Base-by-base conservation (phyloP, 2,797 vertebrate genomes). In the Dryobates pubescens region DNA sequence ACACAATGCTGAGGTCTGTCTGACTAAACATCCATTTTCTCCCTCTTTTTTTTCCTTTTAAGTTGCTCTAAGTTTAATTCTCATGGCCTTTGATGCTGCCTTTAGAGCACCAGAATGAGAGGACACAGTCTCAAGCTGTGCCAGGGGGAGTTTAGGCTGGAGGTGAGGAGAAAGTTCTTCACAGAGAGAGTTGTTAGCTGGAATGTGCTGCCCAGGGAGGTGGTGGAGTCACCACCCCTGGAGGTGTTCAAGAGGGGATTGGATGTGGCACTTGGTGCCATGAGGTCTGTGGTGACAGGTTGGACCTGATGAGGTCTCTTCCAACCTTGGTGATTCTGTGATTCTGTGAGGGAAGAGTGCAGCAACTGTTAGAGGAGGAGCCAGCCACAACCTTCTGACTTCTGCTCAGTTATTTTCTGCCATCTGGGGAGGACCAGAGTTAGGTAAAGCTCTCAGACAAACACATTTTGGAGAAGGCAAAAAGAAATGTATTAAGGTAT, bases 361-460 rank as follows among this genome's bases (percentile, higher is more conserved):
- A 62, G 45, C 57, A 67, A 62, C 58, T 73, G 49, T 29, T 58
- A 73, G 77, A 89, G 82, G 57, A 77, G 43, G 53, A 88, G 76
- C 65, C 68, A 49, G 63, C 70, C 54, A n/a, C 54, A 81, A 69
- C 92, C 88, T 90, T 87, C 83, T 76, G 61, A 64, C 77, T 94
- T 71, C 38, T 57, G 49, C 51, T 85, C 77, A 75, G 85, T n/a
- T 47, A 74, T 83, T 65, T 81, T 88, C 74, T 82, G 86, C 82
- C 82, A 12, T 49, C 51, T 15, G 89, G 92, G 92, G 86, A 91
- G 64, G 80, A 94, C 86, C 34, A 56, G 85, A 71, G 91, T 95
- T 96, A 96, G 92, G 94, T 91, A 92, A 96, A 96, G 93, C 87
- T 85, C 78, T 94, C 89, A 89, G 87, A 83, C 30, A 83, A 64